Percentiles rank a stretch among this genome's conserved stretches.
Conservation (phyloP, 1,140 invertebrate genomes). For the Drosophila cardini region DNA sequence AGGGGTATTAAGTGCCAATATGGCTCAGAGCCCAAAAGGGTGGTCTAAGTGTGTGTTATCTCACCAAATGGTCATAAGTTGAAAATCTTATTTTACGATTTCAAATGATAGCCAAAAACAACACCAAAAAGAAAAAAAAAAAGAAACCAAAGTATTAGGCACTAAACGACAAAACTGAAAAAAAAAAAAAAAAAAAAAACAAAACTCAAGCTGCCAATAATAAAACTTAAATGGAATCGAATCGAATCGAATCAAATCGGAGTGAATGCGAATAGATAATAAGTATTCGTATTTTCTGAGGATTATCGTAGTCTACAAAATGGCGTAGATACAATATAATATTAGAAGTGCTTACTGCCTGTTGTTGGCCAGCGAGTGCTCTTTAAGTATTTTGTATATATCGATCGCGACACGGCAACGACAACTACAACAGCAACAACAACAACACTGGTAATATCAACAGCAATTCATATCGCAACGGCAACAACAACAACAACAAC, state of each 20-base stretch:
- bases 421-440: conserved; percentile 24
- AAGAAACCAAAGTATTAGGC: conserved; percentile 58
- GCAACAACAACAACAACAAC: conserved; percentile 24
- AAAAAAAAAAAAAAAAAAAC: conserved; percentile 43
- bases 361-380: conserved; percentile 15
- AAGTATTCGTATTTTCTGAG: conserved; percentile 40
- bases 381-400: conserved; percentile 50
- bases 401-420: conserved; percentile 37
- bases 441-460: conserved; percentile 35
- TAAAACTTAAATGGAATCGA: conserved; percentile 57
- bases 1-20: conserved; percentile 50
- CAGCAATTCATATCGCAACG: conserved; percentile 46
- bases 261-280: conserved; percentile 60
- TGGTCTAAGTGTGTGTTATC: conserved; percentile 60
- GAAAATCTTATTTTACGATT: conserved; percentile 83
- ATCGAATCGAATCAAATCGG: conserved; percentile 4
- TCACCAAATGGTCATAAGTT: conserved; percentile 67
- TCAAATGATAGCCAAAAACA: conserved; percentile 67
- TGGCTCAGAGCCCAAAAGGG: conserved; percentile 2
- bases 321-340: conserved; percentile 36
- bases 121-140: conserved; percentile 9
- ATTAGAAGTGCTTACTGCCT: conserved; percentile 33
- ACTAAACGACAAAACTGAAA: conserved; percentile 69
- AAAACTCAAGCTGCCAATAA: conserved; percentile 61
- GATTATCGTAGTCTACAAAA: conserved; percentile 59